These are phyloP conservation scores for Paedocypris sp. DNA, from an alignment of 2,113 vertebrate species.

Conservation along the genomic window DNA sequence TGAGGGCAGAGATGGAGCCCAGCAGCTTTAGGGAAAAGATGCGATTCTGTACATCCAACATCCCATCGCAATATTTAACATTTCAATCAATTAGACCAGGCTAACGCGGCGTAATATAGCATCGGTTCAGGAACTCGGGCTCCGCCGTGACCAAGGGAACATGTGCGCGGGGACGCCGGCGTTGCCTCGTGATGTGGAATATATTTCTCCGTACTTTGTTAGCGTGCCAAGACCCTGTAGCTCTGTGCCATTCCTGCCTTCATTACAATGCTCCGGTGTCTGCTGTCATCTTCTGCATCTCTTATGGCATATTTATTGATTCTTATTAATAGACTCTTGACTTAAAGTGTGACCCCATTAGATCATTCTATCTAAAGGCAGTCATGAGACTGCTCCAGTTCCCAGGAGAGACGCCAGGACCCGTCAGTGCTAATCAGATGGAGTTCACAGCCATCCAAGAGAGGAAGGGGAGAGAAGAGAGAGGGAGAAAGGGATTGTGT, in stretches of 20 bases:
- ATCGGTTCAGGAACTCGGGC: neutral
- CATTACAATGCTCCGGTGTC: conserved; percentile 36
- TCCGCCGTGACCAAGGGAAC: neutral
- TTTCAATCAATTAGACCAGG: no score
- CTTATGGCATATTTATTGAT: conserved; percentile 53
- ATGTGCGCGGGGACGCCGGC: neutral
- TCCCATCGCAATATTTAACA: no score
- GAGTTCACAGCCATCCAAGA: conserved; percentile 28
- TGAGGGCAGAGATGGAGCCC: no score
- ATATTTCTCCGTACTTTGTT: conserved; percentile 42
- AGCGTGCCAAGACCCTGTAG: conserved; percentile 46
- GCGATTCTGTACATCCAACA: no score
- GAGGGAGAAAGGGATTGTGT: neutral
- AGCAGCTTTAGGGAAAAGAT: no score
- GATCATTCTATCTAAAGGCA: conserved; percentile 52
- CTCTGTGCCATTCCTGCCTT: conserved; percentile 30
- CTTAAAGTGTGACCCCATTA: conserved; percentile 56
- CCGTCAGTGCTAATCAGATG: conserved; percentile 46
- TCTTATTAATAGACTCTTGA: conserved; percentile 55
- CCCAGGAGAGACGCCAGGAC: conserved; percentile 47
- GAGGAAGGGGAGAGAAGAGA: conserved; percentile 24
- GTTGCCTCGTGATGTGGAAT: neutral
- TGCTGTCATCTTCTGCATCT: conserved; percentile 39
- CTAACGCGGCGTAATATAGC: no score
- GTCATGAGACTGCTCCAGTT: conserved; percentile 43